phyloP scores from a whole-genome alignment of 2,888 invertebrate genomes.

The Eurytoma californica region DNA sequence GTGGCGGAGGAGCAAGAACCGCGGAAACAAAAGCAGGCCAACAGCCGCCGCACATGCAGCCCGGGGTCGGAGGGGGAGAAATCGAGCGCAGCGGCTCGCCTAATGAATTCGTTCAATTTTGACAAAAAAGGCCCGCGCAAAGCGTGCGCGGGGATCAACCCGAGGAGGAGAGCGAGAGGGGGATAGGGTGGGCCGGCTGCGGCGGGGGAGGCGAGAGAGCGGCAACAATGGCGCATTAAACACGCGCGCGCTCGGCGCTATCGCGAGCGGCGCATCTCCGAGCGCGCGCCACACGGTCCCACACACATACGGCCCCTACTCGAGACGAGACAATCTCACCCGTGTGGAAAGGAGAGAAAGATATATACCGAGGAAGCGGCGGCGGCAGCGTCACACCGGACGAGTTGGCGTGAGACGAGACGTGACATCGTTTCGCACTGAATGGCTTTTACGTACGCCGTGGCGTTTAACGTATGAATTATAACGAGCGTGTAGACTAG shows the following conservation, averaged over 20 bases:
- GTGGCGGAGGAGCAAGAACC: not conserved
- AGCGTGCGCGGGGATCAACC: no score
- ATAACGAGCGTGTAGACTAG: conserved; percentile 64
- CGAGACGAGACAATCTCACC: conserved; percentile 9
- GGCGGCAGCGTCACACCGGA: conserved; percentile 42
- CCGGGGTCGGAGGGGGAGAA: not conserved
- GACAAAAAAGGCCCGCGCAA: conserved; percentile 36
- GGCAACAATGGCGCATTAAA: conserved; percentile 51
- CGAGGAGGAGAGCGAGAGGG: no score
- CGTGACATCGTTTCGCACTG: conserved; percentile 59
- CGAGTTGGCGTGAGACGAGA: conserved; percentile 55
- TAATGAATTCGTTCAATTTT: conserved; percentile 45
- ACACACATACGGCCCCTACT: not conserved
- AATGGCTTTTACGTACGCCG: conserved; percentile 26
- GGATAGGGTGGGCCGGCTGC: not conserved
- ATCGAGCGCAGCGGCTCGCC: not conserved
- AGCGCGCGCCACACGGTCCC: not conserved
- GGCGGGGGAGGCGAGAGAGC: not conserved
- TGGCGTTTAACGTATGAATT: conserved; percentile 70
- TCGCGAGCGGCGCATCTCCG: conserved; percentile 30
- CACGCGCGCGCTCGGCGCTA: conserved; percentile 21
- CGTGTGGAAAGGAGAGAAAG: not conserved
- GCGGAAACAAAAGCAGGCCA: conserved; percentile 39
- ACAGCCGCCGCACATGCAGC: not conserved
- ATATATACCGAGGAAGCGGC: not conserved